Evolutionary conservation across 2,113 vertebrate genomes (phyloP).

Genomic region (Phrynosoma blainvillii): DNA sequence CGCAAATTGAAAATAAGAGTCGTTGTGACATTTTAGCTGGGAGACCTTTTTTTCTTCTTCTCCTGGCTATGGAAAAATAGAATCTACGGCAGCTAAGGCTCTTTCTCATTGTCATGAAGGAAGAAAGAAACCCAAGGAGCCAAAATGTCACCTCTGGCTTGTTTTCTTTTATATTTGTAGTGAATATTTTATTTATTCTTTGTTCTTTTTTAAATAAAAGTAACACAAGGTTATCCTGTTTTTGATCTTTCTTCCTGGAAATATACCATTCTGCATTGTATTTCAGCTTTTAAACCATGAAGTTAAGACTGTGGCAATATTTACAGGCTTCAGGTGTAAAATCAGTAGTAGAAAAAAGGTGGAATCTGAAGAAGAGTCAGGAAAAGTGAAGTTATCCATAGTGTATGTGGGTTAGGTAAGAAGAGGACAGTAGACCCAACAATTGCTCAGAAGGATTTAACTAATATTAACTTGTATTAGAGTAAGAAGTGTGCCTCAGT

Average conservation of each 20-base stretch:
- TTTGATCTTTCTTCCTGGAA: conserved; percentile 46
- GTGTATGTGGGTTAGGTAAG: no score
- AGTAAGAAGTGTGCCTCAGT: no score
- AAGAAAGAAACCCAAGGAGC: conserved; percentile 50
- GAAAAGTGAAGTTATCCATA: no score
- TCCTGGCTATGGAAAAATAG: conserved; percentile 65
- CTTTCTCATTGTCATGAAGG: conserved; percentile 62
- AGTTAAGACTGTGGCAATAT: not conserved
- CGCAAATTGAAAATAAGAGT: conserved; percentile 76
- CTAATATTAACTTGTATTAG: not conserved
- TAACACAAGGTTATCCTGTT: conserved; percentile 33
- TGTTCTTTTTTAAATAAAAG: conserved; percentile 58
- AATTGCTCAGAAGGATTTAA: no score
- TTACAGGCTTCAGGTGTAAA: no score
- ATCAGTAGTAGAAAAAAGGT: no score
- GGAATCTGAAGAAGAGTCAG: no score
- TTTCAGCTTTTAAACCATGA: conserved; percentile 23
- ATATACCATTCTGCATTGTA: conserved; percentile 7
- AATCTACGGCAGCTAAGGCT: conserved; percentile 56
- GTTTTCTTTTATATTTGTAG: conserved; percentile 57
- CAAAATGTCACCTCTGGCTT: conserved; percentile 69
- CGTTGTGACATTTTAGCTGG: conserved; percentile 77
- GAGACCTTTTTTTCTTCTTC: conserved; percentile 67
- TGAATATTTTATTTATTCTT: conserved; percentile 58
- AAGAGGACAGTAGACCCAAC: no score